Base-by-base conservation (phyloP, 1,140 invertebrate species). In the Heliothis virescens region DNA sequence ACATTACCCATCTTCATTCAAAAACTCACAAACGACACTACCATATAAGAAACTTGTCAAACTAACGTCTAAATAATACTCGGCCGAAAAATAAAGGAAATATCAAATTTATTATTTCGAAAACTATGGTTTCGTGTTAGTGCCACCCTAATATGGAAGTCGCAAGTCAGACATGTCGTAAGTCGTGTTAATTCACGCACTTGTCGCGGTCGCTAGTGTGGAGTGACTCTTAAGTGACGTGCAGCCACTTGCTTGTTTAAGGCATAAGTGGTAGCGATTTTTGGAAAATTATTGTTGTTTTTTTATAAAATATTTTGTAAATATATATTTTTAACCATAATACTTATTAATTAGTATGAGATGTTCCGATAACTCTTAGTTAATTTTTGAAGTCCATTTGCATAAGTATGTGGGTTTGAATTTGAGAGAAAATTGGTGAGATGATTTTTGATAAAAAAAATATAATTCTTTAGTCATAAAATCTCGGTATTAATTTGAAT, bases 161-260 rank as follows among this genome's bases (percentile, higher is more conserved):
- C 57, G 13, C 62, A 47, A 16, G 62, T 65, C 62, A 59, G 62
- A 48, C 62, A 47, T 47, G 62, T 63, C 62, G 62, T 65, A 47
- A 16, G 62, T 63, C 62, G 41, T 65, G 62, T 47, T 65, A 65
- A 65, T 12, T 65, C 62, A 65, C 62, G 41, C 62, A 65, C 62
- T 65, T 34, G 62, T 65, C 62, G n/a, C 62, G 18, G 62, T 65
- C 62, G 62, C 62, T n/a, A 65, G 62, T 65, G 62, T 65, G 62
- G n/a, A 65, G 62, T 18, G 62, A 41, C 62, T 48, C 62, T 65
- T 65, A 65, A 21, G 2, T 10, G 62, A 65, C 62, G 62, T 48
- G 47, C 34, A 41, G 62, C 62, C 62, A 65, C 62, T 65, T 65
- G 62, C 15, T 18, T 4, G 62, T 5, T 10, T 13, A 65, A 65